Evolutionary conservation across 2,113 vertebrate species (phyloP), one percentile per base, ranked within the genome.

Genomic region (Buteo buteo): DNA sequence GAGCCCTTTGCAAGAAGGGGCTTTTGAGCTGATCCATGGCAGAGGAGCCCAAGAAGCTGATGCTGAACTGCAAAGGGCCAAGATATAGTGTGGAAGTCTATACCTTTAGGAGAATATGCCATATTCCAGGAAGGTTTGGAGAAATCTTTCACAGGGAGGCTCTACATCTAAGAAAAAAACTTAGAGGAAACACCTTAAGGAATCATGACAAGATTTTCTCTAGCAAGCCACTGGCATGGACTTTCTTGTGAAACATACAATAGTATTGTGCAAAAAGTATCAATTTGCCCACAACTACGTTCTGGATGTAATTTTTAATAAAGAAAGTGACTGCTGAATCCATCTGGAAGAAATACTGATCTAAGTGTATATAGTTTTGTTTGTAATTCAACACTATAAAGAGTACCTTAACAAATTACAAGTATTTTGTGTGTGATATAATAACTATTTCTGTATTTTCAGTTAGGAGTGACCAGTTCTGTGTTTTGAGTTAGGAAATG

Each of bases 401-500:
- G 44, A 67, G 59, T 16, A 73, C 16, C 38, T 57, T 50, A 74
- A 93, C 38, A 94, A 93, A 87, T 52, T 4, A 94, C 34, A 52
- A 88, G 57, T 70, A 66, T 92, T 54, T 42, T 70, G 44, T 54
- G 89, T 71, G 52, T 86, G 69, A 93, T 55, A 17, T 61, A 86
- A 28, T 50, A 93, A 84, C 61, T 79, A 38, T 72, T 91, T 52
- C 47, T 79, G 42, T 55, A 74, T 87, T 94, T 91, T 85, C 42
- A 87, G 69, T 72, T 82, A 70, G 70, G 62, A 93, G 54, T 76
- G 77, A 86, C 77, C 80, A 72, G 44, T 81, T 93, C 52, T 82
- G 61, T 88, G 86, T 88, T 96, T 76, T 87, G 47, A 94, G 49
- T 92, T 92, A 94, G 44, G 57, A 93, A 96, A 96, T 79, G 69